Percentiles rank a stretch among this genome's conserved stretches.
Evolutionary conservation across 2,797 vertebrate genomes (phyloP).

Genomic region (Alauda arvensis): DNA sequence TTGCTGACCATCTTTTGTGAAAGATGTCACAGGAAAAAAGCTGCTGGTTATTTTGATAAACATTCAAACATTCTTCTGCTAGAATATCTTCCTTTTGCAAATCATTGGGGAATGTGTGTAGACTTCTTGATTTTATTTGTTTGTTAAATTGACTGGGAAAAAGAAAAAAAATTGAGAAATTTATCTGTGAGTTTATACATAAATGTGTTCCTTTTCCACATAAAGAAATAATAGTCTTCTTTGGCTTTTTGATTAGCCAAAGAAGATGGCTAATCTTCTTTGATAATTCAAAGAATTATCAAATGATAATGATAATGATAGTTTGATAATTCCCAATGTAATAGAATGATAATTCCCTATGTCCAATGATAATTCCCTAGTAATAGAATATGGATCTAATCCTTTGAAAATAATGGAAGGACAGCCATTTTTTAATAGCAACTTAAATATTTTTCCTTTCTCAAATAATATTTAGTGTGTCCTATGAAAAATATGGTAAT

Average conservation of each 20-base stretch:
- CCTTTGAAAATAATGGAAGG: neutral
- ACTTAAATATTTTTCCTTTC: neutral
- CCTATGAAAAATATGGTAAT: neutral
- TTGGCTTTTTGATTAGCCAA: neutral
- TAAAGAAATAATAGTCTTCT: neutral
- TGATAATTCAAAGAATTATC: no score
- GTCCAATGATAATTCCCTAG: neutral
- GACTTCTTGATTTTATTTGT: neutral
- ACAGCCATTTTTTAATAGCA: neutral
- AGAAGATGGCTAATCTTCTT: no score
- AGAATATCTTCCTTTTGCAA: neutral
- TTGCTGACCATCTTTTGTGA: neutral
- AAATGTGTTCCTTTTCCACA: neutral
- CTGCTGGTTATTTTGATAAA: neutral
- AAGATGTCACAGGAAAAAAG: constrained; percentile 7
- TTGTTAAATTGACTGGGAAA: neutral
- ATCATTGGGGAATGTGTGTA: neutral
- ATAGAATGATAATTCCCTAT: no score
- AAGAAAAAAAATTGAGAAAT: neutral
- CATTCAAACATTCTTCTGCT: constrained; percentile 7
- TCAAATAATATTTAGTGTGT: neutral
- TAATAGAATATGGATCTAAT: neutral
- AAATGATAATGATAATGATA: no score
- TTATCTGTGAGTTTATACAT: neutral
- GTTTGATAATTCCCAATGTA: no score